These are phyloP conservation scores for Saturnia japonica DNA, from an alignment of 2,888 invertebrate genomes.

Conservation along the genomic window DNA sequence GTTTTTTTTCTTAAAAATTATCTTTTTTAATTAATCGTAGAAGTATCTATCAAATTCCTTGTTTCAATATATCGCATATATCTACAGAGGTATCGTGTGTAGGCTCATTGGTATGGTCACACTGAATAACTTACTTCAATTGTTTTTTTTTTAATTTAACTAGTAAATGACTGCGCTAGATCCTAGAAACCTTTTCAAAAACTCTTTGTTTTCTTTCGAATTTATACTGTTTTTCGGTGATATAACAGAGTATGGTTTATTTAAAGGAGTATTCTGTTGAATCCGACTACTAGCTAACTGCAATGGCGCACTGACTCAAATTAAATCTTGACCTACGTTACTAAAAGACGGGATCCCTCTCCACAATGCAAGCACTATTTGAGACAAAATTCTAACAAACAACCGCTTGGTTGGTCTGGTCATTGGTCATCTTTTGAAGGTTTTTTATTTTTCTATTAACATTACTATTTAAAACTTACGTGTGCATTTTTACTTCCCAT, in stretches of 20 bases:
- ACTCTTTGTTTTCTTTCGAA: background rate
- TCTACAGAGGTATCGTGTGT: too few relatives aligned
- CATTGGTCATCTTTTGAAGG: background rate
- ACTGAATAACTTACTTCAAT: background rate
- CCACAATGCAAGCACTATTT: too few relatives aligned
- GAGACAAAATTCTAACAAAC: too few relatives aligned
- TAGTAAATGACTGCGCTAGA: background rate
- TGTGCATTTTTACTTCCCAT: conserved; percentile 96
- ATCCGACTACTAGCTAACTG: too few relatives aligned
- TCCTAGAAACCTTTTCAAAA: background rate
- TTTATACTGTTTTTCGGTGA: background rate
- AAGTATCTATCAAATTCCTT: too few relatives aligned
- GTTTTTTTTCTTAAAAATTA: too few relatives aligned
- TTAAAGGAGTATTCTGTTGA: background rate
- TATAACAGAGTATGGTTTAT: background rate
- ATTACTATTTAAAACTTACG: conserved; percentile 46
- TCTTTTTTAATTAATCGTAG: too few relatives aligned
- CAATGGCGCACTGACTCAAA: too few relatives aligned
- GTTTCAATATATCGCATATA: too few relatives aligned
- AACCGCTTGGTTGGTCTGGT: background rate
- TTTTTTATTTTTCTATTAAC: background rate
- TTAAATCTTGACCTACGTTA: too few relatives aligned
- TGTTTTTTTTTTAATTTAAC: background rate
- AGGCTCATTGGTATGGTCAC: too few relatives aligned
- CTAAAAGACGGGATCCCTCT: too few relatives aligned